These are phyloP conservation scores for Muscicapa striata DNA, from an alignment of 2,797 vertebrate genomes.

Conservation along the genomic window DNA sequence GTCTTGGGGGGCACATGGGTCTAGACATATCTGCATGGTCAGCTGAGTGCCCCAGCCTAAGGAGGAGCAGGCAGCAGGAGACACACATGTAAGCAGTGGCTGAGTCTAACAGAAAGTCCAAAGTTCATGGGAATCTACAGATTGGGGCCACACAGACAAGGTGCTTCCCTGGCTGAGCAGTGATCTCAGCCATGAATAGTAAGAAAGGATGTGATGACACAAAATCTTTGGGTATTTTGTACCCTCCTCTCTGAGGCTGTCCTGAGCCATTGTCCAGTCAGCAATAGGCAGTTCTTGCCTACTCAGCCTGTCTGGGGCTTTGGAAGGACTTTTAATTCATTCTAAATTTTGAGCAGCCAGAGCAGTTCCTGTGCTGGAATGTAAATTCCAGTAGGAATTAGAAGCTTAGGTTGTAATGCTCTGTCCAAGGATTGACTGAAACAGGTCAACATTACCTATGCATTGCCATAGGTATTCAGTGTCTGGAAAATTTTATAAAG, in stretches of 20 bases:
- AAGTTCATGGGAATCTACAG: background rate
- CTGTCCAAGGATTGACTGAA: background rate
- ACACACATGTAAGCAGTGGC: rapidly evolving
- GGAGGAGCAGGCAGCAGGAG: rapidly evolving
- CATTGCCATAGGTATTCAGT: background rate
- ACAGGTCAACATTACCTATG: background rate
- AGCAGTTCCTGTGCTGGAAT: background rate
- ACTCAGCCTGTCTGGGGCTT: background rate
- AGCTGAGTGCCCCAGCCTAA: too few relatives aligned
- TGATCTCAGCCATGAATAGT: rapidly evolving
- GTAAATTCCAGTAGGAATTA: background rate
- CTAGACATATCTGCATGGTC: rapidly evolving
- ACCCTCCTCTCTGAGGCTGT: background rate
- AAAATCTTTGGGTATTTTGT: background rate
- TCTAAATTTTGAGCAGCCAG: background rate
- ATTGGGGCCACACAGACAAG: background rate
- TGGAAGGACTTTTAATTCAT: background rate
- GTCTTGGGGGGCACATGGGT: background rate
- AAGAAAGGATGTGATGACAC: background rate
- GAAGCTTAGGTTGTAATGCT: background rate
- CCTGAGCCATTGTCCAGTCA: background rate
- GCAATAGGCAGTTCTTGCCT: background rate
- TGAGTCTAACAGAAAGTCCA: background rate
- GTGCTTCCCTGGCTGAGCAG: background rate
- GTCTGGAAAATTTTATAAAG: background rate